phyloP scores from a whole-genome alignment of 2,888 invertebrate species.

The Nasonovia ribisnigri region DNA sequence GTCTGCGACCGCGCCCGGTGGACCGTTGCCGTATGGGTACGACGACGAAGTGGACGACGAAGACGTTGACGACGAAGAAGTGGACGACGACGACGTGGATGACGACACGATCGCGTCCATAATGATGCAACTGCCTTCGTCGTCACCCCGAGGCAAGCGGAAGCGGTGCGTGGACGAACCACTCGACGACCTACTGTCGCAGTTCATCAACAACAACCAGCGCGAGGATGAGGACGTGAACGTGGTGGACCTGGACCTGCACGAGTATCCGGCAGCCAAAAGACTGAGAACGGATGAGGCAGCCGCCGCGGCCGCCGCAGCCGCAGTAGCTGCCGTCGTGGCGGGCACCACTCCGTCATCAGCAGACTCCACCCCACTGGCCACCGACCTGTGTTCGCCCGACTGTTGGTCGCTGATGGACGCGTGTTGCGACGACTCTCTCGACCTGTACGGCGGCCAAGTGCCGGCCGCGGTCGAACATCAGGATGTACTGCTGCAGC shows the following conservation, averaged over 20 bases:
- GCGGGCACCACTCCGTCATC: neutral
- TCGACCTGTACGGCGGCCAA: conserved; percentile 62
- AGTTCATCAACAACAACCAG: conserved; percentile 53
- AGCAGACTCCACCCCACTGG: neutral
- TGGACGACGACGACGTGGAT: conserved; percentile 66
- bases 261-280: conserved; percentile 63
- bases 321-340: conserved; percentile 36
- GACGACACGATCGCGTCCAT: conserved; percentile 66
- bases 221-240: conserved; percentile 74
- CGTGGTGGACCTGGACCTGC: conserved; percentile 70
- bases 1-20: neutral
- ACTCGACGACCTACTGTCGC: conserved; percentile 75
- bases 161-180: conserved; percentile 74
- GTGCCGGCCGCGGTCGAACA: conserved; percentile 62
- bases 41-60: conserved; percentile 50
- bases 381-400: conserved; percentile 53
- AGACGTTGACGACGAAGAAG: conserved; percentile 67
- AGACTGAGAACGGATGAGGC: conserved; percentile 54
- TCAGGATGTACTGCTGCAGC: conserved; percentile 44
- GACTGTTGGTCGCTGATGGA: conserved; percentile 60
- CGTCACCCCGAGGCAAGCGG: conserved; percentile 67
- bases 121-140: conserved; percentile 62
- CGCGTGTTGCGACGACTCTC: conserved; percentile 51
- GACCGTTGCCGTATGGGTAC: conserved; percentile 40
- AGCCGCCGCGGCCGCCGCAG: conserved; percentile 38